Percentiles rank a stretch among this genome's conserved stretches.
Conservation (phyloP, 2,113 vertebrate genomes). For the Scytalopus superciliaris region DNA sequence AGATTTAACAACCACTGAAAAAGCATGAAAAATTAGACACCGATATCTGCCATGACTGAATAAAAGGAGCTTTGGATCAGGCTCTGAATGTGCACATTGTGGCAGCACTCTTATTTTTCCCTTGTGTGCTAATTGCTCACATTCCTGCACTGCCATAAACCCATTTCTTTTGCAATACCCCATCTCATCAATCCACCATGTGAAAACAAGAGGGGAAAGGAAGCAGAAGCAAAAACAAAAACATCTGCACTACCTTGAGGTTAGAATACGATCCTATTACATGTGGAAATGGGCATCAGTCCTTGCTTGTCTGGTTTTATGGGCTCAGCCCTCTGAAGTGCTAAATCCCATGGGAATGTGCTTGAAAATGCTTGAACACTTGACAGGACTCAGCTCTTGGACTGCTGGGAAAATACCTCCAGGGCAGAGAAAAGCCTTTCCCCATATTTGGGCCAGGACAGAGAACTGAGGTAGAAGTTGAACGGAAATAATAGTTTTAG, state of each 20-base stretch:
- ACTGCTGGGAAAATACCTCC: slow-evolving; percentile 3
- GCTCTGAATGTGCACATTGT: slow-evolving; percentile 24
- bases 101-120: slow-evolving; percentile 7
- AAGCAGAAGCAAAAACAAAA: slow-evolving; percentile 40
- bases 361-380: not conserved
- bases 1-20: slow-evolving; percentile 29
- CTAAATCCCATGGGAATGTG: slow-evolving; percentile 51
- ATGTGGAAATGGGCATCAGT: slow-evolving; percentile 48
- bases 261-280: slow-evolving; percentile 20
- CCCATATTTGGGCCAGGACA: not conserved
- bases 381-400: not conserved
- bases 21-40: slow-evolving; percentile 3
- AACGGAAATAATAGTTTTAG: not conserved
- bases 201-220: not conserved
- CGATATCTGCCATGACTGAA: slow-evolving; percentile 2
- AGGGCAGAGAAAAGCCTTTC: not conserved
- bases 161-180: slow-evolving; percentile 3
- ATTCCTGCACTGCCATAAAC: slow-evolving; percentile 35
- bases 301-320: slow-evolving; percentile 59
- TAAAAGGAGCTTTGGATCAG: slow-evolving; percentile 6
- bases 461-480: not conserved
- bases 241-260: slow-evolving; percentile 53
- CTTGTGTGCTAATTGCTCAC: slow-evolving; percentile 6
- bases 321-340: slow-evolving; percentile 47
- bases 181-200: not conserved